Base-by-base conservation (phyloP, 2,797 vertebrate species). In the Enteromius paludinosus region DNA sequence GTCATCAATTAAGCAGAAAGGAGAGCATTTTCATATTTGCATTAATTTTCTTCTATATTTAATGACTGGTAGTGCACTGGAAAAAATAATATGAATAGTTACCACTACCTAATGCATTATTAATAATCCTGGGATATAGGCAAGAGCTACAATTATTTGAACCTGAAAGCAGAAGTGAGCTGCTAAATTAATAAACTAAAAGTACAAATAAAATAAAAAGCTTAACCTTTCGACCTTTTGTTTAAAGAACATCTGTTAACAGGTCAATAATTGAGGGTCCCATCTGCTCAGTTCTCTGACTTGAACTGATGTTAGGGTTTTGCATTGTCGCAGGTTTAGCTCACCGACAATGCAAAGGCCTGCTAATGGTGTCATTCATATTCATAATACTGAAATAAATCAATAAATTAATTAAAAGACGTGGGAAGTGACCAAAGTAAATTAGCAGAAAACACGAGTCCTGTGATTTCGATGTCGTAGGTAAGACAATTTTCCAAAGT, bases 1-100 rank as follows among this genome's bases (percentile, higher is more conserved):
- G 68, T 79, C 66, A 84, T 78, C 82, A 70, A 41, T 30, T 38
- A 72, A 86, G 85, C 86, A 74, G 75, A 88, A 90, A 89, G 84
- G 69, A 86, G 72, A 47, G 1, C 73, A 76, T 86, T 78, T 35
- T 35, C 68, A 83, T 83, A 45, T 83, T 79, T 69, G 38, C 1
- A 65, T 87, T 79, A 33, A 61, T 78, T 78, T 81, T 74, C 15
- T 47, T 71, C 23, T 25, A 49, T 59, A 56, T 79, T 83, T 80
- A 70, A 64, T 61, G 66, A 71, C 20, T 68, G 49, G n/a, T 52
- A 62, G 59, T 33, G 49, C 79, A 77, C 14, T 61, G 45, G 65
- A 78, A 81, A 73, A 73, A 56, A 54, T 49, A 11, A 25, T 45
- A 65, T n/a, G 33, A 65, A 70, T 54, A 43, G 54, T 70, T 66